phyloP scores from a whole-genome alignment of 2,888 invertebrate genomes.

The Synergus laeviventris region DNA sequence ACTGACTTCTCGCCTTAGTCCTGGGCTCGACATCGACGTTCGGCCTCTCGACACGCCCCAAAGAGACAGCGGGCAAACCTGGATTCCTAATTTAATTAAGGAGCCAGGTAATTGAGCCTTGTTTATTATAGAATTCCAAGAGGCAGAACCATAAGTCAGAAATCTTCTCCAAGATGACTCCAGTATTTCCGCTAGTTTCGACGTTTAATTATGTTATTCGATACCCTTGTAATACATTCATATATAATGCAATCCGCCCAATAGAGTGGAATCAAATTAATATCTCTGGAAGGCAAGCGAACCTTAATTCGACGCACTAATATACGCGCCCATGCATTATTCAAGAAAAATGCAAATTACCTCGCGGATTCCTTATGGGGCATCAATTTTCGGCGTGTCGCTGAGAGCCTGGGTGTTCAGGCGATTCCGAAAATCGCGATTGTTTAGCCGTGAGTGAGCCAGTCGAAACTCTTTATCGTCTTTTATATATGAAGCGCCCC shows the following conservation, averaged over 20 bases:
- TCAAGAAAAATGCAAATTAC: conserved; percentile 6
- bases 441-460: conserved; percentile 1
- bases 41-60: conserved; percentile 62
- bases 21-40: conserved; percentile 41
- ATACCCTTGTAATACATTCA: background rate
- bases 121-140: conserved; percentile 54
- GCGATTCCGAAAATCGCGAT: conserved; percentile 3
- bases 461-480: conserved; percentile 45
- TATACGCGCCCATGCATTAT: background rate
- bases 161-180: background rate
- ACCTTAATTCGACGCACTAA: background rate
- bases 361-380: background rate
- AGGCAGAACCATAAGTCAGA: conserved; percentile 48
- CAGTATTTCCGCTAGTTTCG: conserved; percentile 14
- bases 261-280: conserved; percentile 11
- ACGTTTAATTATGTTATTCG: conserved; percentile 17
- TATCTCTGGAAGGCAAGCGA: background rate
- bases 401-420: background rate
- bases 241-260: conserved; percentile 3
- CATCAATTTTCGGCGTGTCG: conserved; percentile 41
- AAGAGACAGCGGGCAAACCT: conserved; percentile 56
- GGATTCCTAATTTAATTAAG: conserved; percentile 74
- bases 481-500: conserved; percentile 49
- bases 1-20: conserved; percentile 4
- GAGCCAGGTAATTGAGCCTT: conserved; percentile 51